Evolutionary conservation across 2,797 vertebrate species (phyloP), one percentile per base, ranked within the genome.

Genomic region (Delichon dasypus): DNA sequence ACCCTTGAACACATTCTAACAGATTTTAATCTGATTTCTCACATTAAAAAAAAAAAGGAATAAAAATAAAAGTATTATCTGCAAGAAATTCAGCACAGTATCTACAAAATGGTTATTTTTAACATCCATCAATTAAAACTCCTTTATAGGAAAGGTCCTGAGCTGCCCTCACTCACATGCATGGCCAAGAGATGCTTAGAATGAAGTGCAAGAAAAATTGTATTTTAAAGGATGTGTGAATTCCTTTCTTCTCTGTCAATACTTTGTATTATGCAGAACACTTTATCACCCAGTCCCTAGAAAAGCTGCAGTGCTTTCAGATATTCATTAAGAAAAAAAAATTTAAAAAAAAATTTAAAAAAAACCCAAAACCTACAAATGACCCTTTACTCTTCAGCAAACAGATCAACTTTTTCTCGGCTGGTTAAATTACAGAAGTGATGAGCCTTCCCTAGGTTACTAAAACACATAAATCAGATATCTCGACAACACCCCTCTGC

Each of bases 391-490:
- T 89, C 36, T 42, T 84, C 55, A 75, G 32, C 44, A 94, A 80
- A 68, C 62, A 95, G 86, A 74, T 88, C 88, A 95, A 81, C 64
- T 94, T 94, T 86, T 92, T 81, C 94, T 93, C 77, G 93, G 60
- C 45, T 94, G 40, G 47, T 94, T 96, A 93, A 96, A 84, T 90
- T 79, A 91, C 42, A 55, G 81, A 88, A 94, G 84, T 30, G 32
- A 88, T 96, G 75, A 91, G 64, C 72, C 87, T 83, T 96, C 89
- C 67, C 90, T 54, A 65, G n/a, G 78, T 93, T 96, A 89, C 91
- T 82, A 75, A 94, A 96, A 90, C 64, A 78, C 70, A 86, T 92
- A 94, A 96, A 93, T 95, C 89, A 81, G 81, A 23, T 91, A 65
- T 65, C 82, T 93, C 92, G 93, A 96, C 80, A 93, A 90, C 55